These are phyloP conservation scores for Diloba caeruleocephala DNA, from an alignment of 2,888 invertebrate genomes.

Conservation along the genomic window DNA sequence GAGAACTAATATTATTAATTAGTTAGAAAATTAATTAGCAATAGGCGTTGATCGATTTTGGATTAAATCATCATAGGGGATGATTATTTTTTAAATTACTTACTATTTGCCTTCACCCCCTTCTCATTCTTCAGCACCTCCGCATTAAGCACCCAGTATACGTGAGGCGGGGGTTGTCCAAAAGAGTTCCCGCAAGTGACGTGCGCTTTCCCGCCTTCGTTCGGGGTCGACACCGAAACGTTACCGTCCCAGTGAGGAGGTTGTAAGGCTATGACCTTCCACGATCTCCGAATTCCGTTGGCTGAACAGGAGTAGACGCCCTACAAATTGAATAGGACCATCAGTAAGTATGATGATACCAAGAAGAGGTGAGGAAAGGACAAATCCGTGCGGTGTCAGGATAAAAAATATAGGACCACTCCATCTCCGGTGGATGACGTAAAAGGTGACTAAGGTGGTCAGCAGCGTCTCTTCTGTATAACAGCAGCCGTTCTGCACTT, in stretches of 20 bases:
- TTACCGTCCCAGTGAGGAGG: constrained; percentile 87
- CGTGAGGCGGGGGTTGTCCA: constrained; percentile 93
- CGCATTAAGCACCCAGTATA: constrained; percentile 96
- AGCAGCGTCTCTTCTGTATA: no score
- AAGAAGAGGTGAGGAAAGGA: no score
- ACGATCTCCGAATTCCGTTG: constrained; percentile 87
- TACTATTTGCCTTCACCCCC: constrained; percentile 72
- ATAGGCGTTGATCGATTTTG: no score
- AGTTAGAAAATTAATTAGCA: no score
- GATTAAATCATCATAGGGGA: not conserved
- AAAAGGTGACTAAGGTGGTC: no score
- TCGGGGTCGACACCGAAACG: constrained; percentile 83
- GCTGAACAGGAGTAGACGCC: constrained; percentile 95
- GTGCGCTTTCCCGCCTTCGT: constrained; percentile 82
- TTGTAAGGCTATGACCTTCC: constrained; percentile 80
- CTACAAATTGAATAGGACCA: constrained; percentile 28
- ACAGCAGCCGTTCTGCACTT: no score
- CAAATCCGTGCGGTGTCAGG: no score
- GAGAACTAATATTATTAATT: no score
- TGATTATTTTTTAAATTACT: constrained; percentile 32
- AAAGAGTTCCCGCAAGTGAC: constrained; percentile 89
- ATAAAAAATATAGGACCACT: no score
- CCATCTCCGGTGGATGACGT: no score
- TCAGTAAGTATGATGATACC: no score
- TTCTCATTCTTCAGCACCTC: constrained; percentile 89